A percentile compares a stretch with the other conserved stretches of the same genome.
Conservation (phyloP, 2,888 invertebrate species). For the Conchocele bisecta region DNA sequence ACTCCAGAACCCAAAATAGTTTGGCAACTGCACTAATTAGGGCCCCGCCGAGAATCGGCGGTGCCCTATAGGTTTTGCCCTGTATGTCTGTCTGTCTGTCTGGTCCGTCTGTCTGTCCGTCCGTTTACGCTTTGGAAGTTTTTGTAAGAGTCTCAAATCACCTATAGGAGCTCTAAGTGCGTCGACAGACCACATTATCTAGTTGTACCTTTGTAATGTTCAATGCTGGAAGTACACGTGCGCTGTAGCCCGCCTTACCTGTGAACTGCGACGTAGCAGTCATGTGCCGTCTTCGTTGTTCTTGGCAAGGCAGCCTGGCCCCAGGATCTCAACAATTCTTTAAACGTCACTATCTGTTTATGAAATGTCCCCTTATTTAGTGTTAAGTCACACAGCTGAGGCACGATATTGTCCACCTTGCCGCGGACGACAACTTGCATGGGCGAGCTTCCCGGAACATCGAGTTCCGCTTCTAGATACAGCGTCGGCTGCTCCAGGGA, state of each 20-base stretch:
- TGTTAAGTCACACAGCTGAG: constrained; percentile 29
- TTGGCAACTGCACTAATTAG: too few relatives aligned
- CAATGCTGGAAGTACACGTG: too few relatives aligned
- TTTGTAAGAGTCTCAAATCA: too few relatives aligned
- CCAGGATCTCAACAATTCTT: constrained; percentile 21
- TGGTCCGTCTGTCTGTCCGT: too few relatives aligned
- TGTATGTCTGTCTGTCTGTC: too few relatives aligned
- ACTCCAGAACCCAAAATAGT: too few relatives aligned
- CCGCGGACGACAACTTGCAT: constrained; percentile 21
- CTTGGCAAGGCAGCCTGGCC: constrained; percentile 31
- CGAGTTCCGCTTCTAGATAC: not conserved
- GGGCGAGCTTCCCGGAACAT: not conserved
- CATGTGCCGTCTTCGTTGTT: constrained; percentile 5
- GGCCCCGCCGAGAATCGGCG: too few relatives aligned
- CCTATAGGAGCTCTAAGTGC: too few relatives aligned
- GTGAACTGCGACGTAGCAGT: constrained; percentile 20
- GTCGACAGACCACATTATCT: too few relatives aligned
- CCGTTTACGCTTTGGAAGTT: too few relatives aligned
- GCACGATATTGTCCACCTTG: constrained; percentile 5
- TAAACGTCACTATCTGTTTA: constrained; percentile 2
- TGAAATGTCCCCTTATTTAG: constrained; percentile 15
- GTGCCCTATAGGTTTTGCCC: too few relatives aligned
- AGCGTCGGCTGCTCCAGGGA: constrained; percentile 7
- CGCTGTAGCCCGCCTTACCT: constrained; percentile 13
- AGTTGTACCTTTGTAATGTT: too few relatives aligned